Evolutionary conservation across 2,113 vertebrate species (phyloP), one percentile per base, ranked within the genome.

Genomic region (Spermophilus dauricus): DNA sequence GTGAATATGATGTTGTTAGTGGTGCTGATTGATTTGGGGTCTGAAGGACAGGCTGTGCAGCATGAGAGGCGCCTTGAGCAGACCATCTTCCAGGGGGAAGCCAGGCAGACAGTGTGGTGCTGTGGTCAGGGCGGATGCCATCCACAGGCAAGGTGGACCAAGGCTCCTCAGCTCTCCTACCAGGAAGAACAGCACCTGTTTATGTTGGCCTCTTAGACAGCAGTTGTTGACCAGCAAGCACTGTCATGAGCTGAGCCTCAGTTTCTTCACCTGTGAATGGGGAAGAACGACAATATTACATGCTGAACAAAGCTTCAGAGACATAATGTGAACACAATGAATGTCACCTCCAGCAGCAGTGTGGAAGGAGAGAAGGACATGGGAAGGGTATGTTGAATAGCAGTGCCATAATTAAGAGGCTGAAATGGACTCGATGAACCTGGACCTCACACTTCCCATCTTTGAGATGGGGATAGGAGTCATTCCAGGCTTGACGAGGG

Each of bases 51-150:
- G 20, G 7, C 20, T 69, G 1, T 70, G 0, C 9, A 42, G 17
- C 4, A 20, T 20, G 22, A 90, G 34, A 88, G 22, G 77, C 39
- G 16, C 2, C 11, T 5, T 42, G 48, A 39, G n/a, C 1, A 7
- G 8, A 2, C 11, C 11, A 14, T 48, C 37, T 34, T 22, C 61
- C 24, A 92, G 45, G 42, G 11, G 5, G 70, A 72, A 32, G 17
- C 20, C 12, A 12, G 30, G 18, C 12, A 28, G 77, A 18, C 51
- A 28, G 4, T n/a, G 1, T 20, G 14, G 16, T 12, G 7, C 34
- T 16, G 1, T 48, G 1, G 30, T 4, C 5, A 28, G 34, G 48
- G 61, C 0, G 0, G 61, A 63, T 9, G 3, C 13, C 56, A 4
- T 48, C 37, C 42, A 56, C 0, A 34, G 13, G 28, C 3, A 32